Evolutionary conservation across 2,888 invertebrate species (phyloP), one percentile per base, ranked within the genome.

Genomic region (Phoenoteleia sp.): DNA sequence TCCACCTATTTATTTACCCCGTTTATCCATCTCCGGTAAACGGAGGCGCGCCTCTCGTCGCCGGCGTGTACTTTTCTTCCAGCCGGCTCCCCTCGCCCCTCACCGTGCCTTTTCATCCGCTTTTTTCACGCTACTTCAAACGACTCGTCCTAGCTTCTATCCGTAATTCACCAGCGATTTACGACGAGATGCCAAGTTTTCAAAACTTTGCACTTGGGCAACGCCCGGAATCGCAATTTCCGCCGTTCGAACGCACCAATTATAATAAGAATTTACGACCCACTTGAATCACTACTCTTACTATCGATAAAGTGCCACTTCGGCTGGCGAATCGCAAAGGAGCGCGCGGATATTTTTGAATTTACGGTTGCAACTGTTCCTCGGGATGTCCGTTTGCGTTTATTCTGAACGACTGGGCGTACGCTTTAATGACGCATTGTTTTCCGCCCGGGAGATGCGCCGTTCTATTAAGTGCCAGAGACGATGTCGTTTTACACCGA

Each of bases 211-310:
- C 74, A 74, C 77, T 79, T 64, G 42, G 52, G 42, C 81, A 62
- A 49, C 69, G 58, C 75, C 74, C 80, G 72, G 76, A 84, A 89
- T 90, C 87, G 86, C 87, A 87, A 90, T 90, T 89, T 87, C 88
- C 87, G 71, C 82, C 76, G 81, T 85, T 66, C 87, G 71, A 88
- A 87, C 86, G 86, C 81, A 82, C 89, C 90, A 90, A 91, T 91
- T 91, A 91, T 90, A 91, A 91, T 89, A 89, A 86, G 90, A 90
- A 91, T 91, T 91, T 91, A 91, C 87, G 91, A 88, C 76, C 84
- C 74, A 72, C 85, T 81, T 81, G 52, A 86, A 69, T 69, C 49
- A 67, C 79, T 74, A 62, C 76, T 60, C 75, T 77, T 74, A 81
- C 79, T 82, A 88, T 89, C 89, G 90, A 89, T 82, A 88, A 88